These are phyloP conservation scores for Liasis olivaceus DNA, from an alignment of 2,797 vertebrate species.

Conservation along the genomic window DNA sequence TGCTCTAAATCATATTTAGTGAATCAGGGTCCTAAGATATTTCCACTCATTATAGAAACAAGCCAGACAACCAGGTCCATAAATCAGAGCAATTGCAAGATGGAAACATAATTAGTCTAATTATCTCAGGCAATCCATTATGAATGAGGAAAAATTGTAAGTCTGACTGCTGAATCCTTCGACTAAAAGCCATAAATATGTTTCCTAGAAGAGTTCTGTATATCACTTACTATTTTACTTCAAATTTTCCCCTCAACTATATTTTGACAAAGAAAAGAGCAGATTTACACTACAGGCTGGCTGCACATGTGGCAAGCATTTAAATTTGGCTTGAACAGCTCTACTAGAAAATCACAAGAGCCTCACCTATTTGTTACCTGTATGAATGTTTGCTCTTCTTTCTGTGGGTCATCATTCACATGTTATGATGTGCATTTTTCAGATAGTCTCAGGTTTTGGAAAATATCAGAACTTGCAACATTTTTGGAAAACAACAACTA, in stretches of 20 bases:
- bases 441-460: not conserved
- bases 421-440: not conserved
- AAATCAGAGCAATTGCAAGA: conserved; percentile 16
- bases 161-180: conserved; percentile 32
- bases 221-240: conserved; percentile 36
- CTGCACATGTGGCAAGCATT: not conserved
- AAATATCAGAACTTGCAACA: not conserved
- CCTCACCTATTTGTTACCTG: not conserved
- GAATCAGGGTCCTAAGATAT: conserved; percentile 24
- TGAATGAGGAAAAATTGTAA: not conserved
- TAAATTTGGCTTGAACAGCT: not conserved
- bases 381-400: not conserved
- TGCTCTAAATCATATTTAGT: conserved; percentile 15
- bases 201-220: conserved; percentile 32
- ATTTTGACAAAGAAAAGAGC: conserved; percentile 23
- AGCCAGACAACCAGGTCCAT: conserved; percentile 30
- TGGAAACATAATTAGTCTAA: conserved; percentile 31
- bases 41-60: conserved; percentile 46
- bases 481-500: not conserved
- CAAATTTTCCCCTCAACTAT: conserved; percentile 16
- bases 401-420: not conserved
- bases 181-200: conserved; percentile 24
- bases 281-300: conserved; percentile 15
- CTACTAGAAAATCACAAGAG: conserved; percentile 1
- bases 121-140: conserved; percentile 14